A percentile compares a stretch with the other conserved stretches of the same genome.
These are phyloP conservation scores for Tanypteryx hageni DNA, from an alignment of 2,888 invertebrate genomes.

Conservation along the genomic window DNA sequence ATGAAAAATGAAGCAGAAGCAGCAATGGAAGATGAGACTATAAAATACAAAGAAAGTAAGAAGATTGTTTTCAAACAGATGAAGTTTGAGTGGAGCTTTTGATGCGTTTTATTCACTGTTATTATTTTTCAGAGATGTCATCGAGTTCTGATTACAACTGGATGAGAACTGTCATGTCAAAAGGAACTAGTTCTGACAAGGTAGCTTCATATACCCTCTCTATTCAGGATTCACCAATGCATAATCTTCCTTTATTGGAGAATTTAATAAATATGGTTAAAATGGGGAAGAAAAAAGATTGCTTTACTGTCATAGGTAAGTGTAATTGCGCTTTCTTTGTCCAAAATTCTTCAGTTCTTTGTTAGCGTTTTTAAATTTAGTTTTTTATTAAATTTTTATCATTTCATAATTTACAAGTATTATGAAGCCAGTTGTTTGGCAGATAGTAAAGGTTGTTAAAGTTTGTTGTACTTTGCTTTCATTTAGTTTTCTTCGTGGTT, in stretches of 20 bases:
- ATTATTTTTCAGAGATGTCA: slow-evolving; percentile 78
- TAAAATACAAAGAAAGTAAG: slow-evolving; percentile 81
- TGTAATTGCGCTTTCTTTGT: slow-evolving; percentile 16
- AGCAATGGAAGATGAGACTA: slow-evolving; percentile 81
- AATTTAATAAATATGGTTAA: slow-evolving; percentile 86
- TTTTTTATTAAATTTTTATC: neutral
- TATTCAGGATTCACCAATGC: slow-evolving; percentile 90
- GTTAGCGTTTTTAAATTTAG: too few relatives aligned
- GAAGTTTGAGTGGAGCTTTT: neutral
- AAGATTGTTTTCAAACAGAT: slow-evolving; percentile 49
- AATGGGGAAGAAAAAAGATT: slow-evolving; percentile 87
- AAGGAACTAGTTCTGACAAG: slow-evolving; percentile 91
- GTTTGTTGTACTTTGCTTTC: too few relatives aligned
- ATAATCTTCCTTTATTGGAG: slow-evolving; percentile 83
- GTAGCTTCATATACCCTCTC: slow-evolving; percentile 89
- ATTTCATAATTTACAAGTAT: neutral
- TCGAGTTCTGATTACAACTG: slow-evolving; percentile 83
- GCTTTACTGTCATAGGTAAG: slow-evolving; percentile 81
- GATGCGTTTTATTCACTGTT: slow-evolving; percentile 68
- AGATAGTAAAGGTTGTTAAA: too few relatives aligned
- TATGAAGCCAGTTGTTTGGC: too few relatives aligned
- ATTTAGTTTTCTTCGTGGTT: too few relatives aligned
- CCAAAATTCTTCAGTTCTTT: too few relatives aligned
- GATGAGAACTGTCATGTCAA: slow-evolving; percentile 86
- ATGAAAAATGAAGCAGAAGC: slow-evolving; percentile 82